These are phyloP conservation scores for Pherbina coryleti DNA, from an alignment of 2,888 invertebrate species.

Conservation along the genomic window DNA sequence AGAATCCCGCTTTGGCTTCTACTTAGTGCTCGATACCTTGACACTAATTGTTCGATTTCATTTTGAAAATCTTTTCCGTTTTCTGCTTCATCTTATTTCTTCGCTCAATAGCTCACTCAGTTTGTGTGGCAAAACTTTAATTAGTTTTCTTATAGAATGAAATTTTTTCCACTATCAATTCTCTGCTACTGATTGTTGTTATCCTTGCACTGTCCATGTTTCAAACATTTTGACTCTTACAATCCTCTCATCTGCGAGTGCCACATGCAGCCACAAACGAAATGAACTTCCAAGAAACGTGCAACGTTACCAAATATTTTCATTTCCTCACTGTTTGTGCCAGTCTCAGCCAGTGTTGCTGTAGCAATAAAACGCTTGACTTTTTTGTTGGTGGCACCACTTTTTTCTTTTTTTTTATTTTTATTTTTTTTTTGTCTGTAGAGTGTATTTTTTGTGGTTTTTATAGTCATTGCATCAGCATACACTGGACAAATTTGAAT, in stretches of 20 bases:
- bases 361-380: not conserved
- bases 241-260: not conserved
- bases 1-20: too few species aligned
- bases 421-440: not conserved
- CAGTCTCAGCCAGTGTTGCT: not conserved
- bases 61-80: not conserved
- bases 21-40: not conserved
- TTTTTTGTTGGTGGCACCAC: not conserved
- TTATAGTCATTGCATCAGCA: not conserved
- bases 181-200: not conserved
- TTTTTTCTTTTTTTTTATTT: not conserved
- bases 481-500: too few species aligned
- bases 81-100: not conserved
- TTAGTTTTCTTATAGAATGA: slow-evolving; percentile 4
- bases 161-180: not conserved
- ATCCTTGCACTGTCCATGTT: not conserved
- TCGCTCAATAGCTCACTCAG: not conserved
- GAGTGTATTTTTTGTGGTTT: not conserved
- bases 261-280: not conserved
- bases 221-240: not conserved
- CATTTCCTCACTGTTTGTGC: not conserved
- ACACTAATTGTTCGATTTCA: not conserved
- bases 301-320: slow-evolving; percentile 17
- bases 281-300: slow-evolving; percentile 12
- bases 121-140: not conserved